Evolutionary conservation across 2,113 vertebrate species (phyloP).

Genomic region (Paramormyrops kingsleyae): DNA sequence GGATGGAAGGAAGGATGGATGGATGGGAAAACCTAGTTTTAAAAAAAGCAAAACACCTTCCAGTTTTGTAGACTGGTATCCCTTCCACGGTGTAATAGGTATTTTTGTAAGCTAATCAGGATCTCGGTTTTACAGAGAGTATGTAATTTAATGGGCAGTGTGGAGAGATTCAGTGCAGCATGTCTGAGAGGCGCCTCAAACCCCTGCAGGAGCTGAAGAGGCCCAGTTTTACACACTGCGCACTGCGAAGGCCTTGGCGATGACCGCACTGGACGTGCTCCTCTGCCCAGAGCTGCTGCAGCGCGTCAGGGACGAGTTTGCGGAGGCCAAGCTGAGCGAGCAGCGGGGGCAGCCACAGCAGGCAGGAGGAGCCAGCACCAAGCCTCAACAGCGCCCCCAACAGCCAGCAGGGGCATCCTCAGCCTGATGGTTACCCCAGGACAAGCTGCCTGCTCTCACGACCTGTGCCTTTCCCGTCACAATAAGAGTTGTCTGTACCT

Average conservation of each 20-base stretch:
- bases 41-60: not conserved
- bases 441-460: not conserved
- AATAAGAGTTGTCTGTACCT: not conserved
- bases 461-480: not conserved
- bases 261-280: slow-evolving; percentile 77
- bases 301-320: slow-evolving; percentile 66
- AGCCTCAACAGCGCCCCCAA: slow-evolving; percentile 1
- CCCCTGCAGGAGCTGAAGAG: slow-evolving; percentile 55
- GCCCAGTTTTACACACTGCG: slow-evolving; percentile 72
- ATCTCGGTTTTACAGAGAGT: not conserved
- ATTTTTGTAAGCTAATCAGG: not conserved
- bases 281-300: slow-evolving; percentile 67
- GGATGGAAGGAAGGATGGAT: not conserved
- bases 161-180: not conserved
- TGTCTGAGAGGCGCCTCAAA: not conserved
- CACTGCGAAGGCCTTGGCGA: slow-evolving; percentile 71
- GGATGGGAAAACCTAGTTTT: not conserved
- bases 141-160: not conserved
- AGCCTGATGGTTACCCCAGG: not conserved
- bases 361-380: slow-evolving; percentile 34
- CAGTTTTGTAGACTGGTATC: not conserved
- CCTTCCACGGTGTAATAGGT: not conserved
- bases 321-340: slow-evolving; percentile 57
- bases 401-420: not conserved
- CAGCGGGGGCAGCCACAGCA: slow-evolving; percentile 38